Evolutionary conservation across 2,797 vertebrate genomes (phyloP), one percentile per base, ranked within the genome.

Genomic region (Tapera naevia): DNA sequence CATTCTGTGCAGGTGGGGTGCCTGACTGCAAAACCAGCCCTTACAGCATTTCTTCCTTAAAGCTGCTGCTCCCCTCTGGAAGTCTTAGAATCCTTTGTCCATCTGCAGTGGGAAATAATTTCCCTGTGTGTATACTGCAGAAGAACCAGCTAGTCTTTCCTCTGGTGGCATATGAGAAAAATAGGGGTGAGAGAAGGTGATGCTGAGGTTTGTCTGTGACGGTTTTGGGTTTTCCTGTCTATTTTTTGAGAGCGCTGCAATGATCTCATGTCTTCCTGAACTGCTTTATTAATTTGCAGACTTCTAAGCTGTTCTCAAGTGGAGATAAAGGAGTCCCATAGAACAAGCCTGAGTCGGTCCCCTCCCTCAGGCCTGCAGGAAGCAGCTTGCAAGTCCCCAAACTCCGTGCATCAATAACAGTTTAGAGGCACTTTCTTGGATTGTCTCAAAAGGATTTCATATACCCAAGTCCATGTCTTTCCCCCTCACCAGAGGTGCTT

Each of bases 1-100:
- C 99, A 1, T 99, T 99, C 98, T 99, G 99, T 97, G 99, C 99
- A 33, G 99, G 99, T 99, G 82, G 95, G 97, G 25, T 35, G 17
- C 46, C 32, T 75, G 53, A 28, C 37, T 89, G 51, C 82, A 89
- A 19, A 81, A 43, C 28, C 50, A 71, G 30, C 21, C 41, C 22
- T 75, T 37, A 12, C 11, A 60, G 76, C 21, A 11, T 53, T 91
- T 92, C 43, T 46, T 22, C 32, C 22, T 88, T 46, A 57, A 33
- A 81, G 45, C 72, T 89, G 4, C 15, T 81, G 1, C 13, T 43
- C 7, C 33, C 11, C 5, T 70, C 16, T 27, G 33, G 33, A 53
- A 84, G 22, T 54, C 50, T 3, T 41, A 43, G 32, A 72, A 73
- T 72, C n/a, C 17, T 70, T 70, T 74, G 18, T 35, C 53, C 10